These are phyloP conservation scores for Phrynocephalus versicolor DNA, from an alignment of 2,113 vertebrate species.

Conservation along the genomic window DNA sequence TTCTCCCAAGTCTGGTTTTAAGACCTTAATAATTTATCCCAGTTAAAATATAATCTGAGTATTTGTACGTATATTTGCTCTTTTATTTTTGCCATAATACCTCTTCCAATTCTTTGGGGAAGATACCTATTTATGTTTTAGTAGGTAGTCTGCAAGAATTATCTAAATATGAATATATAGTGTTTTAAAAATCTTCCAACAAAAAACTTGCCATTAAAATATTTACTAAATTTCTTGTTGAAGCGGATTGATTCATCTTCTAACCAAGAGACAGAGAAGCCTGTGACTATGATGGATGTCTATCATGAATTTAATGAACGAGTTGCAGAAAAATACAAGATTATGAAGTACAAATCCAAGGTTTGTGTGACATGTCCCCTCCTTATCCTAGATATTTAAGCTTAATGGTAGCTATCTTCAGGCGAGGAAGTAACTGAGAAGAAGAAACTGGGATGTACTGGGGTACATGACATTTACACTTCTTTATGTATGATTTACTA, in stretches of 20 bases:
- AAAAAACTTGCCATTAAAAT: neutral
- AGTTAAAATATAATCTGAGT: neutral
- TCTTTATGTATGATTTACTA: neutral
- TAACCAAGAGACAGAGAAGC: constrained; percentile 77
- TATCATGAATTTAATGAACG: constrained; percentile 92
- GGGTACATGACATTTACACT: neutral
- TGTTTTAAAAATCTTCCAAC: neutral
- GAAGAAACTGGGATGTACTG: neutral
- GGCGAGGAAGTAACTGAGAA: neutral
- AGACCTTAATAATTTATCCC: neutral
- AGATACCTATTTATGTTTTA: neutral
- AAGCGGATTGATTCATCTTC: constrained; percentile 84
- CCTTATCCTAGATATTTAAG: constrained; percentile 9
- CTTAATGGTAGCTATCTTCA: neutral
- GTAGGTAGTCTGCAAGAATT: neutral
- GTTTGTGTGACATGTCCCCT: constrained; percentile 68
- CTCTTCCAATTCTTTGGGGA: neutral
- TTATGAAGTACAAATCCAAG: constrained; percentile 99
- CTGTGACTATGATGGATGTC: constrained; percentile 89
- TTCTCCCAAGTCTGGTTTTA: neutral
- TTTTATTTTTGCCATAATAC: neutral
- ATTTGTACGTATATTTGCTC: neutral
- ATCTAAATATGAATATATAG: neutral
- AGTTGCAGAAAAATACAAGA: constrained; percentile 90
- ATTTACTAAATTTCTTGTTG: constrained; percentile 41